Conservation (phyloP, 2,888 invertebrate genomes). For the Drosophila lacicola region DNA sequence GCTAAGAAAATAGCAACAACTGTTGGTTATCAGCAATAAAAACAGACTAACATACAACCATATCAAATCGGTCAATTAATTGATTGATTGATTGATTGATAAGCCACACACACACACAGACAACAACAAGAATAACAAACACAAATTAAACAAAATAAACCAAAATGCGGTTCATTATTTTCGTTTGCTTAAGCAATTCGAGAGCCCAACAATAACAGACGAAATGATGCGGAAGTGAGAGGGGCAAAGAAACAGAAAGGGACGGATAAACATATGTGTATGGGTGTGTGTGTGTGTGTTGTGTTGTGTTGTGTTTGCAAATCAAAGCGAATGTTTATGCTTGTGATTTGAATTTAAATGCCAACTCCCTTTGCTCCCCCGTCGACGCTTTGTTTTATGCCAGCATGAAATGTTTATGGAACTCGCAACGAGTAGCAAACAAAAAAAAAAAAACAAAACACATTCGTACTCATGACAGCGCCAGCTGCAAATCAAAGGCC, state of each 20-base stretch:
- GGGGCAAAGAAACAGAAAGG: not conserved
- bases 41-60: slow-evolving; percentile 51
- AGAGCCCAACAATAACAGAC: slow-evolving; percentile 35
- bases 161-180: slow-evolving; percentile 62
- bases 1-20: slow-evolving; percentile 51
- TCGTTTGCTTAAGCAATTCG: slow-evolving; percentile 61
- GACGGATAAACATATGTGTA: not conserved
- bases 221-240: slow-evolving; percentile 8
- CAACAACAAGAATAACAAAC: slow-evolving; percentile 27
- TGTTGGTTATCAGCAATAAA: slow-evolving; percentile 70
- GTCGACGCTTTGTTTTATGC: slow-evolving; percentile 25
- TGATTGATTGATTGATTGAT: slow-evolving; percentile 77
- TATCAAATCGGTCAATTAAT: slow-evolving; percentile 64
- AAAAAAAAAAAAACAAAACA: slow-evolving; percentile 2
- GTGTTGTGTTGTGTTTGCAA: slow-evolving; percentile 22
- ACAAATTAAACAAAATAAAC: slow-evolving; percentile 52
- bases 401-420: slow-evolving; percentile 42
- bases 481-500: slow-evolving; percentile 57
- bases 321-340: slow-evolving; percentile 59
- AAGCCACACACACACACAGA: slow-evolving; percentile 31
- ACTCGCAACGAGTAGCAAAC: slow-evolving; percentile 15
- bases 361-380: not conserved
- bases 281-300: slow-evolving; percentile 12
- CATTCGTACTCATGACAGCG: slow-evolving; percentile 23
- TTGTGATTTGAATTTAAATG: slow-evolving; percentile 76